phyloP scores from a whole-genome alignment of 2,888 invertebrate species.

The Osmoderma eremita region DNA sequence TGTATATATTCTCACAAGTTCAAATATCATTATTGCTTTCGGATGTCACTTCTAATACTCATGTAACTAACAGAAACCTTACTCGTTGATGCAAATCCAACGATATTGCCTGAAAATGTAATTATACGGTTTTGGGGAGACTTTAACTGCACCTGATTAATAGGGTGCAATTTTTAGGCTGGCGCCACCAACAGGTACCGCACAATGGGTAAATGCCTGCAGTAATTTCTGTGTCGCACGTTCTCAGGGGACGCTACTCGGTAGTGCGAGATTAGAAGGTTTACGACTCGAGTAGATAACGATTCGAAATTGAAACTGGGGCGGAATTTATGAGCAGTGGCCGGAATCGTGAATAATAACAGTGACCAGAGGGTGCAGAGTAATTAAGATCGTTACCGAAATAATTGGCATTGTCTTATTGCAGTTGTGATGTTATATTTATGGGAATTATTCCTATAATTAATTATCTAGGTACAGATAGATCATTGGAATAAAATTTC shows the following conservation, averaged over 20 bases:
- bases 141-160: slow-evolving; percentile 29
- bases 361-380: too few species aligned
- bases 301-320: background rate
- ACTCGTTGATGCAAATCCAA: too few species aligned
- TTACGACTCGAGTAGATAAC: slow-evolving; percentile 6
- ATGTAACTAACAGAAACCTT: too few species aligned
- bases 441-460: too few species aligned
- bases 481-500: too few species aligned
- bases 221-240: slow-evolving; percentile 23
- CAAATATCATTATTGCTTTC: background rate
- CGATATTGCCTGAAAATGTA: slow-evolving; percentile 2
- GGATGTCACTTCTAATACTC: too few species aligned
- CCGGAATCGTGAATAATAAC: background rate
- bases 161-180: slow-evolving; percentile 24
- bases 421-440: too few species aligned
- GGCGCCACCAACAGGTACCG: slow-evolving; percentile 27
- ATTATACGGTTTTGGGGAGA: slow-evolving; percentile 5
- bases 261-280: slow-evolving; percentile 13
- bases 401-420: background rate
- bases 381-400: too few species aligned
- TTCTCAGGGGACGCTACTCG: slow-evolving; percentile 1
- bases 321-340: slow-evolving; percentile 4
- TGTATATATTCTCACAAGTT: too few species aligned
- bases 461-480: too few species aligned
- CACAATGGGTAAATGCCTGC: slow-evolving; percentile 17